A percentile compares a stretch with the other conserved stretches of the same genome.
Evolutionary conservation across 2,797 vertebrate species (phyloP).

Genomic region (Esox lucius): DNA sequence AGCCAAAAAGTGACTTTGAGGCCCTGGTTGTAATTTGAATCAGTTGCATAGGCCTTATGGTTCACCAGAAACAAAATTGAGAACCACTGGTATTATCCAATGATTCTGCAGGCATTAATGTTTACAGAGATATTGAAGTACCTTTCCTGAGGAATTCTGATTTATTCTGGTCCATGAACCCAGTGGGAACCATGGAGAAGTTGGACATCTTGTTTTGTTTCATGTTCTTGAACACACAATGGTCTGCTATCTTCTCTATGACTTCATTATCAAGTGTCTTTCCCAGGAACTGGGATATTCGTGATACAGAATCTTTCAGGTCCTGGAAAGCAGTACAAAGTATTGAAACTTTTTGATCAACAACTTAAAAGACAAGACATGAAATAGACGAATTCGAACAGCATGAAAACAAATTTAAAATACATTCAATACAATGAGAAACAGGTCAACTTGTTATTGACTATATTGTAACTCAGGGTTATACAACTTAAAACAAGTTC

Average conservation of each 20-base stretch:
- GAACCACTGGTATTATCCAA: neutral
- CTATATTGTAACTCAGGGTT: too few species aligned
- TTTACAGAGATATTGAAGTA: conserved; percentile 22
- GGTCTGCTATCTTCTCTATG: conserved; percentile 60
- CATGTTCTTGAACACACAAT: conserved; percentile 76
- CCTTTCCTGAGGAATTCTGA: conserved; percentile 75
- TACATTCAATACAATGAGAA: neutral
- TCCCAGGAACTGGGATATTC: conserved; percentile 62
- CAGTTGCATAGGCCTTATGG: too few species aligned
- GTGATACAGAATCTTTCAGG: conserved; percentile 60
- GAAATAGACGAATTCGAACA: too few species aligned
- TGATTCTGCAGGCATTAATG: neutral
- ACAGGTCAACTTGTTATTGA: neutral
- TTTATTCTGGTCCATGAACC: conserved; percentile 68
- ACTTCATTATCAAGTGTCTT: conserved; percentile 60
- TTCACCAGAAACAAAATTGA: too few species aligned
- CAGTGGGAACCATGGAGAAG: conserved; percentile 62
- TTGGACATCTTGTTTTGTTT: conserved; percentile 79
- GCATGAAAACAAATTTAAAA: too few species aligned
- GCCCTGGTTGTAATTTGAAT: too few species aligned
- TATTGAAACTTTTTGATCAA: neutral
- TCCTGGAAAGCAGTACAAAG: conserved; percentile 54
- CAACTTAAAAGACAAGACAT: neutral
- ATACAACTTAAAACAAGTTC: neutral
- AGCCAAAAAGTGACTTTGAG: too few species aligned